Conservation (phyloP, 2,888 invertebrate genomes). For the Ferrisia virgata region DNA sequence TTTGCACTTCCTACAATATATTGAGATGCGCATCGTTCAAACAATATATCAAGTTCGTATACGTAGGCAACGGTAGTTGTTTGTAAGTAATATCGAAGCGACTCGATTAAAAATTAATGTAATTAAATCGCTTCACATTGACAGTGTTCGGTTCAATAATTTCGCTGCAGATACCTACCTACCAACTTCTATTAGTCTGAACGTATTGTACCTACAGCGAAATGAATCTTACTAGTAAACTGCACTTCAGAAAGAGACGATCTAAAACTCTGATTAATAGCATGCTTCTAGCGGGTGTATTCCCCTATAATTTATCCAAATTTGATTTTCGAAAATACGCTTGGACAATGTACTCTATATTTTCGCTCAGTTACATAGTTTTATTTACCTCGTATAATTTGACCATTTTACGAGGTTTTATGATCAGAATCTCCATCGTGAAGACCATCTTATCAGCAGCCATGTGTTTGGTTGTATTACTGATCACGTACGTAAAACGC, state of each 20-base stretch:
- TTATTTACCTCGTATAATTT: constrained; percentile 11
- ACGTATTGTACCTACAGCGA: neutral
- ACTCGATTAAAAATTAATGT: neutral
- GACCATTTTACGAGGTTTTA: neutral
- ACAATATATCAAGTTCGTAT: too few relatives aligned
- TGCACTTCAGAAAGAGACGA: constrained; percentile 16
- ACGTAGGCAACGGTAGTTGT: too few relatives aligned
- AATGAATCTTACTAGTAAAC: neutral
- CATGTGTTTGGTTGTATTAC: constrained; percentile 15
- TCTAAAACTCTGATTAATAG: neutral
- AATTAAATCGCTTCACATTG: too few relatives aligned
- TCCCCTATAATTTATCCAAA: neutral
- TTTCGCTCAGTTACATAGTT: neutral
- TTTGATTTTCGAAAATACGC: constrained; percentile 27
- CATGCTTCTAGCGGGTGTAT: neutral
- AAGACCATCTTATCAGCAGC: neutral
- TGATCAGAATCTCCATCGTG: neutral
- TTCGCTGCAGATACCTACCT: neutral
- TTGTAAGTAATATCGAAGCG: neutral
- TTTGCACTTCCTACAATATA: too few relatives aligned
- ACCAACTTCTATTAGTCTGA: neutral
- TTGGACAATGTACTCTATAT: neutral
- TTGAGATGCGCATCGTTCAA: neutral
- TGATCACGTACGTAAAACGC: neutral
- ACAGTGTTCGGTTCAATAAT: neutral